Percentiles rank a stretch among this genome's conserved stretches.
Conservation (phyloP, 2,113 vertebrate genomes). For the Tyto alba region DNA sequence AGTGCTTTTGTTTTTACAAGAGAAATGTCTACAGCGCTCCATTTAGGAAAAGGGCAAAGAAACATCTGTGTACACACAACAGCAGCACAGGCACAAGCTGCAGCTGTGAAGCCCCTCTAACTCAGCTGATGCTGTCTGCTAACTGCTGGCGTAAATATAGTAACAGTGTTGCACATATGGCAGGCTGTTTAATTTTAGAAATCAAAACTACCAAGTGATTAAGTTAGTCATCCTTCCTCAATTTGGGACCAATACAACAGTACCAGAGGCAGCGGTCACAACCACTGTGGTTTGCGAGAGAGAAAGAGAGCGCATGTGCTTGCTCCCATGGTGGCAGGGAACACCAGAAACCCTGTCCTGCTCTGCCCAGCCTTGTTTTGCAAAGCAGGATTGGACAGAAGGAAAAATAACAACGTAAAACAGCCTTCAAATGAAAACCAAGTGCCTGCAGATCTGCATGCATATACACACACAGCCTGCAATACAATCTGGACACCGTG, state of each 20-base stretch:
- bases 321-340: accelerated
- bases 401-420: neutral
- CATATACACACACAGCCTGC: accelerated
- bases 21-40: neutral
- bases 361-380: neutral
- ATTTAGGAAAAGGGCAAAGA: neutral
- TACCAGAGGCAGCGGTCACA: conserved; percentile 49
- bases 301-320: neutral
- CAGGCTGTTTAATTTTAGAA: conserved; percentile 69
- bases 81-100: neutral
- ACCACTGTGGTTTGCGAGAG: conserved; percentile 38
- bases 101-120: neutral
- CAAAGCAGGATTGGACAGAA: neutral
- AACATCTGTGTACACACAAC: neutral
- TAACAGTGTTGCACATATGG: conserved; percentile 51
- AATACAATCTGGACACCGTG: accelerated
- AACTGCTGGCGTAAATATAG: conserved; percentile 48
- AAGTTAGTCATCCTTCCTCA: conserved; percentile 61
- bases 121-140: neutral
- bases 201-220: conserved; percentile 61
- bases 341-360: neutral
- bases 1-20: neutral
- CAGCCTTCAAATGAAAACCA: neutral
- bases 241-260: conserved; percentile 52
- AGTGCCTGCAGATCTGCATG: neutral